Evolutionary conservation across 2,797 vertebrate species (phyloP), one percentile per base, ranked within the genome.

Genomic region (Sebastes kiyomatsui): DNA sequence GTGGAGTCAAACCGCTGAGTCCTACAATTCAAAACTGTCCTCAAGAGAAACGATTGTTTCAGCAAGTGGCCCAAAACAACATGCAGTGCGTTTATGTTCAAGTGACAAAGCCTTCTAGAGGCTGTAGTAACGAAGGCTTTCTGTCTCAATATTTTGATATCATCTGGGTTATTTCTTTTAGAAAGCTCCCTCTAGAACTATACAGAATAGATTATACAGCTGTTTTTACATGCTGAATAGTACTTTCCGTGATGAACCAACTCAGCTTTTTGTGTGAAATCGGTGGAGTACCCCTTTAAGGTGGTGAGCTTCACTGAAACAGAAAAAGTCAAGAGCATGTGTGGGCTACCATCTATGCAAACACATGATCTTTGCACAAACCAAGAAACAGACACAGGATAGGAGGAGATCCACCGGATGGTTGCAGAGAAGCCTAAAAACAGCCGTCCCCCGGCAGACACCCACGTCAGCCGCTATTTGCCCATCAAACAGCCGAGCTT

Each of bases 401-500:
- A 52, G 28, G 64, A 42, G 28, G 64, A 88, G 75, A 76, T 82
- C 60, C 32, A 27, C 32, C 2, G 59, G 59, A 79, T 59, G 56
- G 58, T 66, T 64, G 18, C 35, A 71, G 59, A 75, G 65, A 83
- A 80, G 22, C 61, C 74, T 87, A 71, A 83, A 87, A 85, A 62
- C 67, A 83, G 25, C 72, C 20, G 5, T 32, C 33, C 68, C 61
- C 52, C 18, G 9, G 49, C 35, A 61, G 69, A 87, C 75, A 23
- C 79, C 27, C 75, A 70, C 58, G 49, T 82, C 75, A 67, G 72
- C 68, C 20, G n/a, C 79, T 79, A 78, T 90, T 91, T 90, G 64
- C 70, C 77, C 62, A 7, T 86, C 77, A 87, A 83, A 91, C 80
- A 80, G 28, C 59, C 18, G 6, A 42, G 65, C 65, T 81, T 67